These are phyloP conservation scores for Harpalus rufipes DNA, from an alignment of 2,888 invertebrate genomes.

Conservation along the genomic window DNA sequence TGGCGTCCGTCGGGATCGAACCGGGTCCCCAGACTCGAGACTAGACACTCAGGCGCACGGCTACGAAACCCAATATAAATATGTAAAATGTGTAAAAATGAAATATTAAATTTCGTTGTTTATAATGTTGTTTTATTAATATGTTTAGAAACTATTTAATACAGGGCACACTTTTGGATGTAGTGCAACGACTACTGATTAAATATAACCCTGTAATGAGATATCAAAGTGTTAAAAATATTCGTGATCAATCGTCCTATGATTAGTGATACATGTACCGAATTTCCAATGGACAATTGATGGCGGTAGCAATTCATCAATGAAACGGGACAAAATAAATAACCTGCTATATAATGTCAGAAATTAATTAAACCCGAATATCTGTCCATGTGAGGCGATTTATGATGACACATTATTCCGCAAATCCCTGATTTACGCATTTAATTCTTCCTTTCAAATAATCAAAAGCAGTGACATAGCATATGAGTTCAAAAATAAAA, in stretches of 20 bases:
- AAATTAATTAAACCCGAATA: slow-evolving; percentile 32
- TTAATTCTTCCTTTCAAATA: slow-evolving; percentile 6
- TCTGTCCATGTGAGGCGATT: slow-evolving; percentile 11
- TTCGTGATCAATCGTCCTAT: slow-evolving; percentile 14
- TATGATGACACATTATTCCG: slow-evolving; percentile 15
- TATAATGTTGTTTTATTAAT: no score
- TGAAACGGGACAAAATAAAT: slow-evolving; percentile 13
- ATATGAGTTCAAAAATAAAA: background rate
- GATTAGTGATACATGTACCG: slow-evolving; percentile 15
- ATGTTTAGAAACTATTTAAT: no score
- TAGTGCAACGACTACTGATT: background rate
- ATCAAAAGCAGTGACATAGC: background rate
- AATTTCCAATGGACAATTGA: slow-evolving; percentile 8
- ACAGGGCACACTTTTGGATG: background rate
- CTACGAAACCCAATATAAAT: no score
- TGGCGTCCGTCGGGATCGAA: no score
- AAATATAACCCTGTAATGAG: background rate
- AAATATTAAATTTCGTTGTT: no score
- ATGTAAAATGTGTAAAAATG: no score
- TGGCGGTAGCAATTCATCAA: slow-evolving; percentile 2
- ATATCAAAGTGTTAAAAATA: slow-evolving; percentile 24
- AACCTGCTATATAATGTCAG: slow-evolving; percentile 21
- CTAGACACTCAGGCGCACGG: no score
- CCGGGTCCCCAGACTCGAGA: no score
- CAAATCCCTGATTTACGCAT: slow-evolving; percentile 9